These are phyloP conservation scores for Deilephila porcellus DNA, from an alignment of 2,888 invertebrate genomes.

Conservation along the genomic window DNA sequence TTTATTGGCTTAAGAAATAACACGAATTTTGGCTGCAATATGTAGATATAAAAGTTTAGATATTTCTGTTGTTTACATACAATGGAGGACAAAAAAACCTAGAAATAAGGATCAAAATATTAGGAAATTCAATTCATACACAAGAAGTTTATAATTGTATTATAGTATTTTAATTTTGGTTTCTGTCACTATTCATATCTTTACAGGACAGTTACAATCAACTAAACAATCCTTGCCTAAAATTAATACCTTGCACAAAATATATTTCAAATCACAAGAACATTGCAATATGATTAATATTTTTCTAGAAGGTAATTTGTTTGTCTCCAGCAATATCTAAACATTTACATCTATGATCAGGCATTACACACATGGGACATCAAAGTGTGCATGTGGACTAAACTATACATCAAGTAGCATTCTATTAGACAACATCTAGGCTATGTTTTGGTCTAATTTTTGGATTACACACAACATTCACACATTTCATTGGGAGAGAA, in stretches of 20 bases:
- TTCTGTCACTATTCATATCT: too few species aligned
- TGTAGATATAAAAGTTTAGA: neutral
- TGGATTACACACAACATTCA: slow-evolving; percentile 12
- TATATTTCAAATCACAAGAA: too few species aligned
- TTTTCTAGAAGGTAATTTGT: too few species aligned
- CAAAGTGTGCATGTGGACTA: slow-evolving; percentile 11
- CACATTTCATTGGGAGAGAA: slow-evolving; percentile 9
- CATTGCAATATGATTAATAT: too few species aligned
- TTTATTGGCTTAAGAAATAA: neutral
- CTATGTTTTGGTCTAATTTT: slow-evolving; percentile 8
- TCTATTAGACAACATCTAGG: slow-evolving; percentile 4
- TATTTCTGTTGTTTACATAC: neutral
- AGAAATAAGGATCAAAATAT: neutral
- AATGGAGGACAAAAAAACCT: neutral
- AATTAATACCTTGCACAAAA: too few species aligned
- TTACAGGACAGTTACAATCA: too few species aligned
- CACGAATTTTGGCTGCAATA: neutral
- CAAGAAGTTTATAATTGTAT: too few species aligned
- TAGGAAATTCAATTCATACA: neutral
- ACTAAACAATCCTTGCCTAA: too few species aligned
- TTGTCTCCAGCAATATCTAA: neutral
- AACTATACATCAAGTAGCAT: slow-evolving; percentile 1
- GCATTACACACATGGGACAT: neutral
- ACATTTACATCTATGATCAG: neutral
- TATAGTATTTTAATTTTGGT: too few species aligned